phyloP scores from a whole-genome alignment of 2,888 invertebrate genomes.

The Acronicta aceris region DNA sequence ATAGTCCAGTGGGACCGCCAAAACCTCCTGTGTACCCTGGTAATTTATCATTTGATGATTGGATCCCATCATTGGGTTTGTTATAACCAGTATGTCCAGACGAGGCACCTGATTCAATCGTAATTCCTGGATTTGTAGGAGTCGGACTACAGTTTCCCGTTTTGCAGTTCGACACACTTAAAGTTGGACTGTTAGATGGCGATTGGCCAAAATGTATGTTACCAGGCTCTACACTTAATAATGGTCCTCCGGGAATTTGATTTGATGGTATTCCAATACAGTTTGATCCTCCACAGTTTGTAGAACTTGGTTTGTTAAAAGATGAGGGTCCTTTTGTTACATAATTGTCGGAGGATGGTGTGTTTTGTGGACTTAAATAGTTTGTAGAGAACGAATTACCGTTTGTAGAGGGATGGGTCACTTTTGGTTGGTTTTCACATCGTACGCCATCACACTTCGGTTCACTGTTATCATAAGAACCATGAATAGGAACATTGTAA shows the following conservation, averaged over 20 bases:
- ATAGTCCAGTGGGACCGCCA: slow-evolving; percentile 45
- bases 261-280: slow-evolving; percentile 26
- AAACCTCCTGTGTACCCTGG: slow-evolving; percentile 48
- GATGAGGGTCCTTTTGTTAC: slow-evolving; percentile 18
- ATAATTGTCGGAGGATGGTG: slow-evolving; percentile 7
- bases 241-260: slow-evolving; percentile 13
- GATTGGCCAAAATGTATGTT: slow-evolving; percentile 20
- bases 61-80: slow-evolving; percentile 13
- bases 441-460: slow-evolving; percentile 43
- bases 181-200: slow-evolving; percentile 11
- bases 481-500: slow-evolving; percentile 53
- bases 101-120: slow-evolving; percentile 8
- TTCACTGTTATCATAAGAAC: slow-evolving; percentile 20
- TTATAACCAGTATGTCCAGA: slow-evolving; percentile 15
- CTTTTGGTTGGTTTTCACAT: slow-evolving; percentile 44
- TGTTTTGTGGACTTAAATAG: slow-evolving; percentile 25
- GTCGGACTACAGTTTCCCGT: slow-evolving; percentile 24
- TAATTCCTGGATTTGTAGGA: slow-evolving; percentile 6
- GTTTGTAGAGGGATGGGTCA: slow-evolving; percentile 14
- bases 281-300: slow-evolving; percentile 40
- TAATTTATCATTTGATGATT: slow-evolving; percentile 32
- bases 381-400: slow-evolving; percentile 17
- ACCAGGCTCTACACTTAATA: slow-evolving; percentile 11
- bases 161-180: slow-evolving; percentile 13
- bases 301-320: slow-evolving; percentile 15